These are phyloP conservation scores for Radopholus similis DNA, from an alignment of 1,140 invertebrate genomes.

Conservation along the genomic window DNA sequence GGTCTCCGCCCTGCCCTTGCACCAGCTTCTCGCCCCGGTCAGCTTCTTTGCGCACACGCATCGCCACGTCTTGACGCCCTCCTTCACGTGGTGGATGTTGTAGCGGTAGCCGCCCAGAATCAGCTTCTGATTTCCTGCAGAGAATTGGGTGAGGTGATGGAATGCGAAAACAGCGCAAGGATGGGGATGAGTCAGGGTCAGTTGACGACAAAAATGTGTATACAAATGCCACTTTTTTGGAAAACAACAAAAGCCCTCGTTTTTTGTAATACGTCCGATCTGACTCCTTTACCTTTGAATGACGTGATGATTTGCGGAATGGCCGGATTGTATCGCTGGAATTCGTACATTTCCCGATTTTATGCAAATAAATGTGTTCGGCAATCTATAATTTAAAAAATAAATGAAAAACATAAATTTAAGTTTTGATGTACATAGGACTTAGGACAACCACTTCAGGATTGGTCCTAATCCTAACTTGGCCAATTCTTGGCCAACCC, in stretches of 20 bases:
- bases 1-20: conserved; percentile 31
- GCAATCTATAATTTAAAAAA: neutral
- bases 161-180: conserved; percentile 44
- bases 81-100: conserved; percentile 51
- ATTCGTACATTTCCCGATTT: conserved; percentile 35
- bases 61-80: conserved; percentile 49
- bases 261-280: no score
- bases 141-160: conserved; percentile 24
- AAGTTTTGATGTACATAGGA: neutral
- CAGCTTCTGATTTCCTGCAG: conserved; percentile 42
- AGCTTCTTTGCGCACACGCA: conserved; percentile 53
- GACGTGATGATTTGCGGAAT: conserved; percentile 45
- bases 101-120: conserved; percentile 51
- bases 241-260: no score
- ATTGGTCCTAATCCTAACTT: no score
- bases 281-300: conserved; percentile 52
- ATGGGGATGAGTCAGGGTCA: conserved; percentile 19
- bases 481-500: no score
- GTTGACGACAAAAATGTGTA: no score
- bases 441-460: no score
- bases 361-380: neutral
- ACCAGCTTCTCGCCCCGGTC: conserved; percentile 40
- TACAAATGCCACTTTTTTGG: no score
- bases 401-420: neutral
- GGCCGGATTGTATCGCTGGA: conserved; percentile 34